These are phyloP conservation scores for Pipra filicauda DNA, from an alignment of 2,113 vertebrate genomes.

Conservation along the genomic window DNA sequence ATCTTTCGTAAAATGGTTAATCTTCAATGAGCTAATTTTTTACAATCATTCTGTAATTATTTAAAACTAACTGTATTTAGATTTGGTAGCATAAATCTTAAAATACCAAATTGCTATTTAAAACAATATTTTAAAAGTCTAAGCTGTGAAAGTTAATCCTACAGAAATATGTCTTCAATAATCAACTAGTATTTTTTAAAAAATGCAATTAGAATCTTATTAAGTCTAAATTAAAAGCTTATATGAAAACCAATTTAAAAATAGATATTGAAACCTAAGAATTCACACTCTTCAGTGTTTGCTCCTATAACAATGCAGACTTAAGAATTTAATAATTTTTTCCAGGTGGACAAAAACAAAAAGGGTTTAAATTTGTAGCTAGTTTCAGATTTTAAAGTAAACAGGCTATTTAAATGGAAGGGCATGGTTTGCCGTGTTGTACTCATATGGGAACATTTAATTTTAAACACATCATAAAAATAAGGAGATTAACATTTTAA, in stretches of 20 bases:
- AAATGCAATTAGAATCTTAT: conserved; percentile 60
- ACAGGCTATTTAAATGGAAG: conserved; percentile 54
- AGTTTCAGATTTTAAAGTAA: conserved; percentile 69
- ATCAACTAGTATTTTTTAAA: neutral
- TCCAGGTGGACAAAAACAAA: conserved; percentile 62
- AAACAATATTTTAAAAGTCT: conserved; percentile 36
- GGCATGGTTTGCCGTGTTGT: neutral
- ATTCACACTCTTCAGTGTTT: conserved; percentile 50
- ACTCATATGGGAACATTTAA: conserved; percentile 60
- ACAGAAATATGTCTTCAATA: conserved; percentile 55
- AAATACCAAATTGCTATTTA: conserved; percentile 29
- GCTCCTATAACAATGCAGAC: conserved; percentile 35
- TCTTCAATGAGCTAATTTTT: neutral
- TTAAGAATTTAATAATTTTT: conserved; percentile 57
- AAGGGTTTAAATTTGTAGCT: conserved; percentile 47
- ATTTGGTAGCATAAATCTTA: conserved; percentile 29
- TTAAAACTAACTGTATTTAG: conserved; percentile 3
- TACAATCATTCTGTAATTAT: conserved; percentile 2
- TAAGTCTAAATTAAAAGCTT: conserved; percentile 68
- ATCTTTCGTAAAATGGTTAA: neutral
- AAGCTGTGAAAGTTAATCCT: conserved; percentile 26
- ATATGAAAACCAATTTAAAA: conserved; percentile 49
- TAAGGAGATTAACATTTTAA: conserved; percentile 52
- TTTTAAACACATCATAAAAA: conserved; percentile 66
- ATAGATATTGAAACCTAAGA: conserved; percentile 66